phyloP scores from a whole-genome alignment of 2,888 invertebrate genomes.

The Euzetes globulus region DNA sequence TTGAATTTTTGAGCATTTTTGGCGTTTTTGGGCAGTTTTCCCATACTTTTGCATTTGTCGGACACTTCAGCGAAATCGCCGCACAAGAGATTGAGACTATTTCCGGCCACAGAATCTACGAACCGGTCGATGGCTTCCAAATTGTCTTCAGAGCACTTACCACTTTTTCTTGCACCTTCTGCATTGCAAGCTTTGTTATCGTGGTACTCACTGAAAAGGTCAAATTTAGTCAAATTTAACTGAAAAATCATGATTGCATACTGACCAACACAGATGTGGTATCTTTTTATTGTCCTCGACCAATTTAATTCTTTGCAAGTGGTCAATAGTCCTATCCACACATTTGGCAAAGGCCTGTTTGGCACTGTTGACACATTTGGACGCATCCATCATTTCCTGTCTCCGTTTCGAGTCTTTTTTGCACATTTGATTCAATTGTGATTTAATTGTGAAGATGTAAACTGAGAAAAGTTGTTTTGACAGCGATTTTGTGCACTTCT shows the following conservation, averaged over 20 bases:
- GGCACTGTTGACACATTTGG: conserved; percentile 9
- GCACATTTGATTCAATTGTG: neutral
- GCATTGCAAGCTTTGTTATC: neutral
- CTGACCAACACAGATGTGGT: neutral
- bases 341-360: neutral
- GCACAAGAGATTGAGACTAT: neutral
- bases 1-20: neutral
- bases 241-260: neutral
- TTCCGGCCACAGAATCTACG: neutral
- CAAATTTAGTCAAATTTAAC: neutral
- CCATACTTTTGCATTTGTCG: neutral
- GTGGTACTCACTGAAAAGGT: conserved; percentile 10
- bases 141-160: neutral
- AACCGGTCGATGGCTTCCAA: neutral
- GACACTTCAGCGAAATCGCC: neutral
- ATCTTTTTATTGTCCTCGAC: neutral
- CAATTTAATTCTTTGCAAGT: neutral
- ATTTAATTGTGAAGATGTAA: conserved; percentile 7
- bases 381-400: neutral
- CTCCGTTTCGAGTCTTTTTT: neutral
- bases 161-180: neutral
- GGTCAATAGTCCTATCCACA: neutral
- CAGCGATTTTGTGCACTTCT: conserved; percentile 1
- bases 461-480: neutral
- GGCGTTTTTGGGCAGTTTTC: neutral